Evolutionary conservation across 2,797 vertebrate genomes (phyloP).

Genomic region (Tangara arthus): DNA sequence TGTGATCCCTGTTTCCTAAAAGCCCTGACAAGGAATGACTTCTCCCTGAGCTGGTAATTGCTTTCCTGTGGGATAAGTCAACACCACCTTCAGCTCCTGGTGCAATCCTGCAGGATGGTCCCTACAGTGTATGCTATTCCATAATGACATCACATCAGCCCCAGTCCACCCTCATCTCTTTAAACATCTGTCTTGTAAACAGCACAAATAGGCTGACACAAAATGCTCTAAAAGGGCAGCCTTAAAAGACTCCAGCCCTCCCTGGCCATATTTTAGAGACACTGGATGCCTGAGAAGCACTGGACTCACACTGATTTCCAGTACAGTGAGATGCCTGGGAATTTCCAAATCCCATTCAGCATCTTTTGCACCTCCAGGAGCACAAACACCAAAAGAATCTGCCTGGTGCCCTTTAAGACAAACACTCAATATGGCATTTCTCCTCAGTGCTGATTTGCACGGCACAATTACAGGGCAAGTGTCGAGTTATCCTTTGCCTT

Average conservation of each 20-base stretch:
- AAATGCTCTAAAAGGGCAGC: neutral
- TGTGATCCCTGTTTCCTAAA: neutral
- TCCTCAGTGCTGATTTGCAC: neutral
- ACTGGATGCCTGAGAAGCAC: neutral
- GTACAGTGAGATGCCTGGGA: neutral
- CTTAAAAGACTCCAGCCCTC: neutral
- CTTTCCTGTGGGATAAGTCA: neutral
- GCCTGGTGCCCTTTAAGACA: neutral
- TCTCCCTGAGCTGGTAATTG: neutral
- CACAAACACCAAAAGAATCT: neutral
- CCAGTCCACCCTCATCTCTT: neutral
- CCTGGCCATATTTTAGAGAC: neutral
- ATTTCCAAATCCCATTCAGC: neutral
- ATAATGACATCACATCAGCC: neutral
- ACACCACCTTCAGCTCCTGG: accelerated
- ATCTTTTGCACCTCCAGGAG: neutral
- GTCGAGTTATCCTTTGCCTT: neutral
- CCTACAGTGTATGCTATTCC: neutral
- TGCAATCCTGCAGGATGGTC: neutral
- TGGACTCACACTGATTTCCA: neutral
- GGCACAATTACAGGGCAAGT: neutral
- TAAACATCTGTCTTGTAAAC: neutral
- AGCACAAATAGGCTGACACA: neutral
- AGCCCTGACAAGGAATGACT: neutral
- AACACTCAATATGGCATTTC: neutral